Evolutionary conservation across 1,140 invertebrate species (phyloP).

Genomic region (Asbolus verrucosus): DNA sequence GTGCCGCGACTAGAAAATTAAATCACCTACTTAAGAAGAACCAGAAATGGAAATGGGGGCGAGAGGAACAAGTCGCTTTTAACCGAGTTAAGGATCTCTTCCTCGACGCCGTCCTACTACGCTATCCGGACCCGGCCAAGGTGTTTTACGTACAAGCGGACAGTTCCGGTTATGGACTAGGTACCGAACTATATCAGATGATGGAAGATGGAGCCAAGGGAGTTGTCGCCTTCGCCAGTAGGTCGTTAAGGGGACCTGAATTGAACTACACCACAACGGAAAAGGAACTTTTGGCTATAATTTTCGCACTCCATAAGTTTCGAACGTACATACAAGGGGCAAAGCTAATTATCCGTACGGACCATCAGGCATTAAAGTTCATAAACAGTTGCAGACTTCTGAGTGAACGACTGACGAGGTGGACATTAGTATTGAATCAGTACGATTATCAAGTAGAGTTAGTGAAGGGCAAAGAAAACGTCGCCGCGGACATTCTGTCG

Average conservation of each 20-base stretch:
- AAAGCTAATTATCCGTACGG: constrained; percentile 62
- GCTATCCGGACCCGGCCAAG: constrained; percentile 53
- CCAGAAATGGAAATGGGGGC: constrained; percentile 24
- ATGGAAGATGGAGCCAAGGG: constrained; percentile 37
- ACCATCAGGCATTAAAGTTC: constrained; percentile 66
- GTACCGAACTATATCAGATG: constrained; percentile 53
- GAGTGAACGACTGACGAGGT: constrained; percentile 64
- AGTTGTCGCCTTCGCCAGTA: constrained; percentile 52
- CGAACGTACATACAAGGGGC: constrained; percentile 54
- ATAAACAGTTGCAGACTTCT: constrained; percentile 63
- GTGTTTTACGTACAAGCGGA: constrained; percentile 58
- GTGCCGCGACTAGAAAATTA: constrained; percentile 50
- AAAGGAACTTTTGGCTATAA: constrained; percentile 61
- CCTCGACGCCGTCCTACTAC: constrained; percentile 51
- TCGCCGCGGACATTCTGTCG: constrained; percentile 56
- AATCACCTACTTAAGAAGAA: constrained; percentile 56
- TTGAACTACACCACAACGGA: constrained; percentile 58
- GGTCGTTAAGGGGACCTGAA: constrained; percentile 49
- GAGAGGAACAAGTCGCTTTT: constrained; percentile 17
- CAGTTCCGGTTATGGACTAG: constrained; percentile 53
- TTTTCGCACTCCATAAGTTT: constrained; percentile 60
- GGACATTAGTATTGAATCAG: constrained; percentile 63
- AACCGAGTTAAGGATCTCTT: constrained; percentile 44
- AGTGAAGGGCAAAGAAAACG: constrained; percentile 48
- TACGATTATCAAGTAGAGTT: constrained; percentile 64